Evolutionary conservation across 1,140 invertebrate species (phyloP).

Genomic region (honey bee (Apis mellifera)): Amel_HAv3.1 CM009942.2:8571501-8572000

Average conservation of each 20-base stretch:
- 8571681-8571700: slow-evolving; percentile 30
- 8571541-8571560: slow-evolving; percentile 73
- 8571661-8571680: slow-evolving; percentile 28
- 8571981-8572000: neutral
- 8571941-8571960: slow-evolving; percentile 11
- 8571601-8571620: slow-evolving; percentile 25
- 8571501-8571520: slow-evolving; percentile 63
- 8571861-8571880: neutral
- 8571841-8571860: neutral
- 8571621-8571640: slow-evolving; percentile 36
- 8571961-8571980: neutral
- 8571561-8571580: slow-evolving; percentile 60
- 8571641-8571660: slow-evolving; percentile 40
- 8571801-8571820: slow-evolving; percentile 45
- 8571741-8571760: slow-evolving; percentile 61
- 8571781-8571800: slow-evolving; percentile 64
- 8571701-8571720: slow-evolving; percentile 23
- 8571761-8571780: slow-evolving; percentile 60
- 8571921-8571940: neutral
- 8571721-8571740: slow-evolving; percentile 20
- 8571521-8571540: slow-evolving; percentile 73
- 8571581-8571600: slow-evolving; percentile 54
- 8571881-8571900: neutral
- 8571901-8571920: neutral
- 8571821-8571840: slow-evolving; percentile 18